phyloP scores from a whole-genome alignment of 2,113 vertebrate species.

The Larimichthys crocea region DNA sequence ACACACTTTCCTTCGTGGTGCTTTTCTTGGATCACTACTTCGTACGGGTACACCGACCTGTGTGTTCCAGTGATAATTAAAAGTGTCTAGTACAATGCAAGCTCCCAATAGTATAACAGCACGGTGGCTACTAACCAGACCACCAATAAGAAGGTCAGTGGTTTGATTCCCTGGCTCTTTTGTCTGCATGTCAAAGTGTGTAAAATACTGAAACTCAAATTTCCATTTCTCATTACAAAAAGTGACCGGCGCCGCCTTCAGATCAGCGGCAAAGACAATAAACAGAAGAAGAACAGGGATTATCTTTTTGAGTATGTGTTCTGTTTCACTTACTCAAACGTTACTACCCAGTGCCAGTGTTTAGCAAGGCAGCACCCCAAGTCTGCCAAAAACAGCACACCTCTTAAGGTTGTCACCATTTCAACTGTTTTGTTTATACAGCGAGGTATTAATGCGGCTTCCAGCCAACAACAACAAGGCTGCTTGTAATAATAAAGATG shows the following conservation, averaged over 20 bases:
- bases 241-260: background rate
- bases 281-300: background rate
- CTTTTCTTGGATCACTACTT: background rate
- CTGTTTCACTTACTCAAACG: background rate
- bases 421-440: background rate
- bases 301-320: background rate
- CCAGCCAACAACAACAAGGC: background rate
- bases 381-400: background rate
- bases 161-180: no score
- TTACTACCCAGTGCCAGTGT: background rate
- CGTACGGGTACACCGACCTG: fast-evolving
- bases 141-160: no score
- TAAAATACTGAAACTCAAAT: no score
- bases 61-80: background rate
- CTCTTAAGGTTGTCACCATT: background rate
- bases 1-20: background rate
- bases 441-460: background rate
- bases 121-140: no score
- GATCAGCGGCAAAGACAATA: background rate
- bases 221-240: background rate
- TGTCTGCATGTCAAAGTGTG: no score
- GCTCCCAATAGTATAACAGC: no score
- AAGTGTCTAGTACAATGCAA: background rate
- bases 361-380: background rate
- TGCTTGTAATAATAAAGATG: background rate